Evolutionary conservation across 2,888 invertebrate genomes (phyloP), one percentile per base, ranked within the genome.

Genomic region (Sminthurinus aureus): DNA sequence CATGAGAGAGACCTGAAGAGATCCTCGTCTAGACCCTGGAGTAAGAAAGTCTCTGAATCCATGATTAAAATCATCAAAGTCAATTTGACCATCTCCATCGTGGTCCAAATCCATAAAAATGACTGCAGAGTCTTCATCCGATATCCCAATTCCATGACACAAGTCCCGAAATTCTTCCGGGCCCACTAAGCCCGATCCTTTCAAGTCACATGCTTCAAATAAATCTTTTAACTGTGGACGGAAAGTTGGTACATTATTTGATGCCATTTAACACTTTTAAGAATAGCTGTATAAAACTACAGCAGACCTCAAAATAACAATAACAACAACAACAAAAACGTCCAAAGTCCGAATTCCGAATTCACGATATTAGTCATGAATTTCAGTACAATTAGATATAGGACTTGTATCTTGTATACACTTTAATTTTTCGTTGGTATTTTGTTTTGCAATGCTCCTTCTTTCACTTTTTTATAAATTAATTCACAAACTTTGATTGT

Each of bases 11-110:
- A 84, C 64, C 77, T 86, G 86, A 38, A 87, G 85, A 15, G 88
- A 89, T 12, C 88, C 89, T 58, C 88, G 81, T 67, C 89, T 79
- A 18, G 89, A 86, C 9, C 88, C 89, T 4, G 89, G 89, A 12
- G 88, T 87, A 6, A 91, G 85, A 85, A 90, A 90, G 83, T 91
- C 91, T 0, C 90, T 88, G 84, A 92, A 92, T 4, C 92, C 92
- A 81, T 90, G 89, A 3, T 91, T 90, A 87, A 92, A 92, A 88
- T 92, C 92, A 0, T 91, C 90, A 82, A 92, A 90, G 85, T 91
- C 91, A 84, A 92, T 92, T 82, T 90, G 88, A 0, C 92, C 92
- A 88, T 92, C 92, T 6, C 91, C 91, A 87, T 92, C 92, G 82
- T 90, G 90, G 87, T 92, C 92, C 81, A 92, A 89, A 86, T 92